Conservation (phyloP, 2,888 invertebrate species). For the Eulithis testata region DNA sequence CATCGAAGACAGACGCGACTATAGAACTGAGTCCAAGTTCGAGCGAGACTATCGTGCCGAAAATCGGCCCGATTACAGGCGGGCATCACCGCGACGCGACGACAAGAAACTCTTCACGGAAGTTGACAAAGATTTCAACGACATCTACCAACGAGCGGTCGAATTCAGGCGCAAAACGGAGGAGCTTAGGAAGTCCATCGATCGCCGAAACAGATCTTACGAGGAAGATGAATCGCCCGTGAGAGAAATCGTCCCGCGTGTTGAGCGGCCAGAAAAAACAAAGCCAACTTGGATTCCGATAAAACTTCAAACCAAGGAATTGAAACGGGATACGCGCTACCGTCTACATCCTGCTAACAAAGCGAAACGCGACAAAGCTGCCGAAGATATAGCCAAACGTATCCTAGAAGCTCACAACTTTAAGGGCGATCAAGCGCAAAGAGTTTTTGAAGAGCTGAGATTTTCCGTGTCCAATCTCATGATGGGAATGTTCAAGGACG, state of each 20-base stretch:
- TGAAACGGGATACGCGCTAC: constrained; percentile 3
- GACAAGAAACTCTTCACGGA: constrained; percentile 41
- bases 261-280: constrained; percentile 8
- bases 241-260: constrained; percentile 1
- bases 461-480: constrained; percentile 52
- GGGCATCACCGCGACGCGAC: constrained; percentile 45
- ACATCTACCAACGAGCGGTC: constrained; percentile 67
- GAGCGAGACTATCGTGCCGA: constrained; percentile 32
- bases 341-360: constrained; percentile 36
- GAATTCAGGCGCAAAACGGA: constrained; percentile 68
- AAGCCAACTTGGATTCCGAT: constrained; percentile 25
- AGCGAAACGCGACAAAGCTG: constrained; percentile 64
- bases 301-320: constrained; percentile 17
- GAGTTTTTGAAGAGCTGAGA: constrained; percentile 58
- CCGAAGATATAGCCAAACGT: constrained; percentile 60
- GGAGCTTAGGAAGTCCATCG: constrained; percentile 55
- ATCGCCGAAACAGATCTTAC: constrained; percentile 36
- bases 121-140: constrained; percentile 68
- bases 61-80: constrained; percentile 33
- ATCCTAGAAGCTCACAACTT: constrained; percentile 58
- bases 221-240: constrained; percentile 9
- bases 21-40: constrained; percentile 29
- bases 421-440: constrained; percentile 48
- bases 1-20: constrained; percentile 23
- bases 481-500: constrained; percentile 63